phyloP scores from a whole-genome alignment of 2,888 invertebrate species.

The Agrotis puta region DNA sequence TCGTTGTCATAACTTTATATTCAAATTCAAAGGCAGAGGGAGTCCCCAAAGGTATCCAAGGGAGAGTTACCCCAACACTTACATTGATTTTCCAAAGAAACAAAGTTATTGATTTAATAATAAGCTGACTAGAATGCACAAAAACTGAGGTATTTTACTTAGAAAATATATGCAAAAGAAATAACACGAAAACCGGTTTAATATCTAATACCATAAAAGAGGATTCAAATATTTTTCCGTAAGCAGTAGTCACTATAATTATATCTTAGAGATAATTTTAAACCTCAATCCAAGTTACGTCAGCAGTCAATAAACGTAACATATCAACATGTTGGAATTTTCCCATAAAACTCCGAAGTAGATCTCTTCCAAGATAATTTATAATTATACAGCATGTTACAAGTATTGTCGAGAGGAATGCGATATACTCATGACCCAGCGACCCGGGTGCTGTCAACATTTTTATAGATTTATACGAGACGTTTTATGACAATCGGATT shows the following conservation, averaged over 20 bases:
- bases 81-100: conserved; percentile 48
- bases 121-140: background rate
- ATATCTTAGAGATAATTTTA: conserved; percentile 36
- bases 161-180: background rate
- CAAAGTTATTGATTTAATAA: conserved; percentile 58
- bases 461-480: conserved; percentile 74
- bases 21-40: background rate
- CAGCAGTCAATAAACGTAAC: conserved; percentile 59
- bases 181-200: background rate
- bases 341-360: conserved; percentile 67
- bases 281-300: conserved; percentile 50
- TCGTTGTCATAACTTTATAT: conserved; percentile 1
- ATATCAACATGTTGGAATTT: conserved; percentile 65
- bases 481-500: conserved; percentile 71
- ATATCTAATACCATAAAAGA: conserved; percentile 7
- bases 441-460: conserved; percentile 72
- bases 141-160: background rate
- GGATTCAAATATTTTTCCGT: conserved; percentile 33
- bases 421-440: conserved; percentile 69
- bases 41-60: background rate
- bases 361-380: conserved; percentile 65
- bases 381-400: conserved; percentile 65
- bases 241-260: conserved; percentile 32
- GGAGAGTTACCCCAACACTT: background rate
- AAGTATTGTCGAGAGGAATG: conserved; percentile 70